Conservation (phyloP, 2,113 vertebrate species). For the Australoheros scitulus region DNA sequence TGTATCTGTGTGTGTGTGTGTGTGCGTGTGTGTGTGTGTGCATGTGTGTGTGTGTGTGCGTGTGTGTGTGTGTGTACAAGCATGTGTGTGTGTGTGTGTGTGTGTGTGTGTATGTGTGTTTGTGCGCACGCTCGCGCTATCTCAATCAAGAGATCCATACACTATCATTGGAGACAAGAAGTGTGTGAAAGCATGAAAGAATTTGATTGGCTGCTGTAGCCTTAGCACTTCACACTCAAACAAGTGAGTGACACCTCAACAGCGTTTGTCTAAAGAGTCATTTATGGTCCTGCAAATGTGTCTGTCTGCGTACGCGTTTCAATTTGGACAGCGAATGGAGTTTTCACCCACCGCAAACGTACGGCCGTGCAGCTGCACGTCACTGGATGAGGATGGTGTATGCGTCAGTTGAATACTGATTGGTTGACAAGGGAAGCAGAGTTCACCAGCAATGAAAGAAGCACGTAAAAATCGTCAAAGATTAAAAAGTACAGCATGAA, state of each 20-base stretch:
- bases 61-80: not conserved
- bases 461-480: no score
- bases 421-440: no score
- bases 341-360: no score
- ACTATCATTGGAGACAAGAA: constrained; percentile 9
- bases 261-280: not conserved
- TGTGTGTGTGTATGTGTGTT: not conserved
- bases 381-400: no score
- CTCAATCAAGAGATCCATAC: constrained; percentile 34
- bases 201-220: constrained; percentile 6
- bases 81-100: not conserved
- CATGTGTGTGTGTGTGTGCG: not conserved
- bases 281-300: no score
- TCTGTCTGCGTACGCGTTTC: no score
- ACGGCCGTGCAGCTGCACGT: no score
- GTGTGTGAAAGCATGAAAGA: constrained; percentile 25
- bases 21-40: not conserved
- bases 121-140: no score
- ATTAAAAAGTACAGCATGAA: no score
- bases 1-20: not conserved
- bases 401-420: no score
- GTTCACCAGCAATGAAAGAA: no score
- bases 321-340: no score
- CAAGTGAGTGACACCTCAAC: constrained; percentile 30
- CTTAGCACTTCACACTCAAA: constrained; percentile 1